Evolutionary conservation across 2,797 vertebrate species (phyloP).

Genomic region (Helicolenus hilgendorfi): DNA sequence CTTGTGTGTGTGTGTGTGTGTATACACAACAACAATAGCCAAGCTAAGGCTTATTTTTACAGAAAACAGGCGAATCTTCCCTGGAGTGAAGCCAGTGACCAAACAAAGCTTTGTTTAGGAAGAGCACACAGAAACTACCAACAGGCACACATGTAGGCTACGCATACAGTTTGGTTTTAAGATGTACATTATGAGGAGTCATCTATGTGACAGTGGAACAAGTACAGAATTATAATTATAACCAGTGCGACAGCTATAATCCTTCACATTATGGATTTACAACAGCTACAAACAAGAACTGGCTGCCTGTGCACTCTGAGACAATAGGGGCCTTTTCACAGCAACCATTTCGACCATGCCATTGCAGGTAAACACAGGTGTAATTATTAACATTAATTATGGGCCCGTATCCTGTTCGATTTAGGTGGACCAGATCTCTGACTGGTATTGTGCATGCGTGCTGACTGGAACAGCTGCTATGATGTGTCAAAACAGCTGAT

Average conservation of each 20-base stretch:
- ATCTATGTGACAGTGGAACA: not conserved
- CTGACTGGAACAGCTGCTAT: too few species aligned
- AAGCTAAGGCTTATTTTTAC: constrained; percentile 69
- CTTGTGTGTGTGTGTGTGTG: not conserved
- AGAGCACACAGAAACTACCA: constrained; percentile 25
- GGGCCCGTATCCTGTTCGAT: too few species aligned
- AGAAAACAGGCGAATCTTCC: constrained; percentile 71
- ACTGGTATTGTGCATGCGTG: too few species aligned
- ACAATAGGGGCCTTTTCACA: too few species aligned
- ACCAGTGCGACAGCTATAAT: not conserved
- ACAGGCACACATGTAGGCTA: not conserved
- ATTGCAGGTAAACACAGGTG: too few species aligned
- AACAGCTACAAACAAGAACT: not conserved
- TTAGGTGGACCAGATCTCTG: too few species aligned
- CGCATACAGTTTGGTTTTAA: not conserved
- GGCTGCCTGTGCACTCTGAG: not conserved
- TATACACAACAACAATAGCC: constrained; percentile 46
- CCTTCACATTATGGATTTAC: not conserved
- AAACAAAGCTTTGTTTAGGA: constrained; percentile 65
- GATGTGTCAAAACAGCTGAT: too few species aligned
- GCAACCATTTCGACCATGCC: too few species aligned
- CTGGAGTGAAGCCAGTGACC: constrained; percentile 41
- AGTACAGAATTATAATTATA: not conserved
- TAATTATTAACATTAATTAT: too few species aligned
- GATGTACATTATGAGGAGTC: not conserved